A percentile compares a stretch with the other conserved stretches of the same genome.
These are phyloP conservation scores for Halichoerus grypus DNA, from an alignment of 2,113 vertebrate genomes.

Conservation along the genomic window DNA sequence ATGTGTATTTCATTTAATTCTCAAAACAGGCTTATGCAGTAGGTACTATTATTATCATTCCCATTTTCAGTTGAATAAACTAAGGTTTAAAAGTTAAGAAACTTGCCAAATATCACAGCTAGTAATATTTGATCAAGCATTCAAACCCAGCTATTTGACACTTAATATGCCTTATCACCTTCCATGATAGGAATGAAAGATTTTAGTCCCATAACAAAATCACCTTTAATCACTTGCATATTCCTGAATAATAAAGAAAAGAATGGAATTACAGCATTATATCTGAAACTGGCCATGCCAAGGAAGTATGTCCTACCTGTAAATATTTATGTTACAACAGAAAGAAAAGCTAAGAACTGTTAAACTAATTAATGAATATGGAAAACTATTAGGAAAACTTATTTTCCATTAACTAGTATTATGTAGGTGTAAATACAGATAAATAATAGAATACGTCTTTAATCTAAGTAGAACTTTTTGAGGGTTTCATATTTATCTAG, in stretches of 20 bases:
- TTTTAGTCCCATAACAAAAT: slow-evolving; percentile 5
- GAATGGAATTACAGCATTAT: background rate
- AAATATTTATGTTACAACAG: slow-evolving; percentile 19
- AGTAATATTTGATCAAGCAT: background rate
- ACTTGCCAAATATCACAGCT: background rate
- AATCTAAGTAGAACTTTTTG: background rate
- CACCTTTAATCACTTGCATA: background rate
- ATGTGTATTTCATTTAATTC: background rate
- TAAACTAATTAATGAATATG: background rate
- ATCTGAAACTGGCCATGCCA: background rate
- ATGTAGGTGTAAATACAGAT: background rate
- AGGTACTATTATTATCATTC: background rate
- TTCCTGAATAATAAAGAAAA: slow-evolving; percentile 29
- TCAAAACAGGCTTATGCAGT: background rate
- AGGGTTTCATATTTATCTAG: background rate
- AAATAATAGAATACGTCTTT: background rate
- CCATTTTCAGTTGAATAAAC: background rate
- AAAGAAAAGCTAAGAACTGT: background rate
- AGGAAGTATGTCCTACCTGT: background rate
- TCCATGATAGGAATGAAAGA: background rate
- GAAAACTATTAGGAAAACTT: slow-evolving; percentile 44
- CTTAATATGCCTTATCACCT: background rate
- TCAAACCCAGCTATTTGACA: background rate
- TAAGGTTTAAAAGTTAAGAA: slow-evolving; percentile 34
- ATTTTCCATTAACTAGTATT: slow-evolving; percentile 44